A percentile compares a stretch with the other conserved stretches of the same genome.
Evolutionary conservation across 1,140 invertebrate genomes (phyloP).

Genomic region (Drosophila ogumai): DNA sequence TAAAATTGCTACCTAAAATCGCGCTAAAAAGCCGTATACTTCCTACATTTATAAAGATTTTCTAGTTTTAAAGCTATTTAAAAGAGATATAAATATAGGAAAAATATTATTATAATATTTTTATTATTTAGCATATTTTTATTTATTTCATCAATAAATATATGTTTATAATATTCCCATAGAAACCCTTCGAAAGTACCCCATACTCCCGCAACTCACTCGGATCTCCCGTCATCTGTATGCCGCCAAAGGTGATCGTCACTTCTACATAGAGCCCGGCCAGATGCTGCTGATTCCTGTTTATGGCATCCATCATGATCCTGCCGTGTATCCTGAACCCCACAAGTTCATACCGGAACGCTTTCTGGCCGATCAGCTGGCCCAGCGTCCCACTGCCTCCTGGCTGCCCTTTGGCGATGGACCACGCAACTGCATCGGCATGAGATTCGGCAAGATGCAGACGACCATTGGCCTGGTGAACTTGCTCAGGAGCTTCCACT

Average conservation of each 20-base stretch:
- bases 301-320: constrained; percentile 87
- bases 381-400: constrained; percentile 84
- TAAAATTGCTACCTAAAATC: no score
- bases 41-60: no score
- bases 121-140: no score
- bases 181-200: constrained; percentile 86
- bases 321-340: constrained; percentile 86
- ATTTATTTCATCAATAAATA: background rate
- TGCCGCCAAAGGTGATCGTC: constrained; percentile 45
- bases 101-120: no score
- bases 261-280: constrained; percentile 65
- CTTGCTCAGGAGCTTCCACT: constrained; percentile 80
- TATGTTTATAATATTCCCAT: background rate
- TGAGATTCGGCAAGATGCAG: constrained; percentile 85
- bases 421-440: constrained; percentile 86
- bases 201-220: constrained; percentile 73
- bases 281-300: constrained; percentile 87
- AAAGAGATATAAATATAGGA: no score
- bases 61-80: no score
- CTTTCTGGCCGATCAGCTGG: constrained; percentile 85
- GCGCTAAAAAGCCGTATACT: no score
- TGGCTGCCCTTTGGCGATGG: constrained; percentile 88
- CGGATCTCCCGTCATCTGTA: constrained; percentile 76
- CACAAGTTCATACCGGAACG: constrained; percentile 87
- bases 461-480: constrained; percentile 83